Percentiles rank a stretch among this genome's conserved stretches.
Conservation (phyloP, 2,797 vertebrate species). For the Corythornis leucogaster region DNA sequence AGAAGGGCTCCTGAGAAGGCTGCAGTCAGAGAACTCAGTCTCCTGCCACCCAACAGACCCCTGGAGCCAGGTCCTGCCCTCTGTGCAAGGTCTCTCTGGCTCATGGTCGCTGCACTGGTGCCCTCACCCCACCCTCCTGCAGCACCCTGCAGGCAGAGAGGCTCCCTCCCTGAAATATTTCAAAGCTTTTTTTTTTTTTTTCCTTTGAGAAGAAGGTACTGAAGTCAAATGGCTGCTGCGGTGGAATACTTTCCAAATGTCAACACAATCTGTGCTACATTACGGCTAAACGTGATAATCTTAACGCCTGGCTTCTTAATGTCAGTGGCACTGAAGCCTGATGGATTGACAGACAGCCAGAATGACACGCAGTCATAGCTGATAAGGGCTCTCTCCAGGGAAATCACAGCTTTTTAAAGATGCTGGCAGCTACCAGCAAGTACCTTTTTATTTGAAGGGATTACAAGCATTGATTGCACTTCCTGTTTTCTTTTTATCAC, state of each 20-base stretch:
- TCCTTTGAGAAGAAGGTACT: slow-evolving; percentile 50
- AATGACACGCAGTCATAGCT: slow-evolving; percentile 59
- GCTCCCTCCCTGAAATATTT: not conserved
- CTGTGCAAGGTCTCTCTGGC: not conserved
- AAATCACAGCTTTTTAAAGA: slow-evolving; percentile 68
- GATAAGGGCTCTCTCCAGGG: slow-evolving; percentile 63
- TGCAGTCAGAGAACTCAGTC: not conserved
- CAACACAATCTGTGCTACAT: slow-evolving; percentile 79
- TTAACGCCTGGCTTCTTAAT: slow-evolving; percentile 73
- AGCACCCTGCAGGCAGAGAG: not conserved
- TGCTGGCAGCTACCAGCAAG: slow-evolving; percentile 55
- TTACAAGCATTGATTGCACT: slow-evolving; percentile 51
- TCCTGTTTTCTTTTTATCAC: slow-evolving; percentile 65
- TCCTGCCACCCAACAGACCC: rapidly evolving
- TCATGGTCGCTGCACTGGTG: rapidly evolving
- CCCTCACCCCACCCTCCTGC: not conserved
- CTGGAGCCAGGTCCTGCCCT: not conserved
- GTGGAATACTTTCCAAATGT: slow-evolving; percentile 79
- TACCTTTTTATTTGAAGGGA: slow-evolving; percentile 66
- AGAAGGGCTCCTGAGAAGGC: not conserved
- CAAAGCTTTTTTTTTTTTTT: not conserved
- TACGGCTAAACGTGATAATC: slow-evolving; percentile 74
- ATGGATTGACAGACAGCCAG: slow-evolving; percentile 71
- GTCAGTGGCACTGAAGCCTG: slow-evolving; percentile 68
- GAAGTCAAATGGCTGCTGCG: slow-evolving; percentile 77